Base-by-base conservation (phyloP, 2,113 vertebrate genomes). In the Phyllopteryx taeniolatus region DNA sequence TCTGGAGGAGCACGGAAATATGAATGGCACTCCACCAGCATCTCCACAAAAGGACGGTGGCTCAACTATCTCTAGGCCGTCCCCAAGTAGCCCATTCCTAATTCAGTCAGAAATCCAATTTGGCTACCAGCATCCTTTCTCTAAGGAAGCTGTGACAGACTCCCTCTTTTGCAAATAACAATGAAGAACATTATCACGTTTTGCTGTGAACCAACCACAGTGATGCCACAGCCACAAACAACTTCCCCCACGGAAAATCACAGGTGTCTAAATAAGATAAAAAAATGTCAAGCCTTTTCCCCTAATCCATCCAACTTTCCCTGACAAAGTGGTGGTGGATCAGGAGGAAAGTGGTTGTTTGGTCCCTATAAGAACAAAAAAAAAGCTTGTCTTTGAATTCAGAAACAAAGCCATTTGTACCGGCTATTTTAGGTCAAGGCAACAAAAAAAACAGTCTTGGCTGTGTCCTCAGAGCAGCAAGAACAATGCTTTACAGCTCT, bases 61-160 rank as follows among this genome's bases (percentile, higher is more conserved):
- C 90, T 92, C 92, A 14, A 88, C 93, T 93, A 83, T 94, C 94
- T 93, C 92, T 82, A 90, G 87, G 92, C 90, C 91, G 86, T 94
- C 94, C 92, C 87, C 88, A 87, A 94, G 93, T 91, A 94, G 92
- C 93, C 91, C 92, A 96, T 93, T 94, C 90, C 91, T 94, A 87
- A 94, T 95, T 96, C 94, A 94, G 85, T 90, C 89, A 94, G 92
- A 95, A 95, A 96, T 96, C 93, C 93, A 95, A 94, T 95, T 95
- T 94, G 93, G 91, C 91, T 74, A 66, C 77, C 69, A 63, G 73
- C 78, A 81, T 79, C 85, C 78, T 81, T 81, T 70, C 72, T 85
- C 73, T 53, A 49, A 81, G 70, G 79, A 83, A 77, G 76, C 75
- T 67, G 68, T 20, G 78, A 83, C 74, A 74, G 78, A 84, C 92